Percentiles rank a stretch among this genome's conserved stretches.
These are phyloP conservation scores for Phyto melanocephala DNA, from an alignment of 2,888 invertebrate genomes.

Conservation along the genomic window DNA sequence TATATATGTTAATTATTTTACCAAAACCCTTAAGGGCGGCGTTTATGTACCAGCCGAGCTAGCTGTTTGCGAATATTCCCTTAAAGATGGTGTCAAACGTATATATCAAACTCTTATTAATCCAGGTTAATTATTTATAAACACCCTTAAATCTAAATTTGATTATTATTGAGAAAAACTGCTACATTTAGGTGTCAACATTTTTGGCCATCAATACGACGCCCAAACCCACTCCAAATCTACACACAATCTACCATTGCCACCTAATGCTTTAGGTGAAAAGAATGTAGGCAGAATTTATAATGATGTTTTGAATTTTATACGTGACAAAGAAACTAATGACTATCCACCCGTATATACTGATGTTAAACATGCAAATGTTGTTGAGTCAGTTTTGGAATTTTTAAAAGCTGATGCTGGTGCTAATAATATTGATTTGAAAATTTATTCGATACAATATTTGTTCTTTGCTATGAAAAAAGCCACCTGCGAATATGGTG, in stretches of 20 bases:
- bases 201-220: slow-evolving; percentile 78
- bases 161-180: too few relatives aligned
- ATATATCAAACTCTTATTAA: slow-evolving; percentile 77
- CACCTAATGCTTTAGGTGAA: slow-evolving; percentile 77
- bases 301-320: slow-evolving; percentile 76
- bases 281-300: slow-evolving; percentile 75
- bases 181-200: slow-evolving; percentile 71
- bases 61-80: slow-evolving; percentile 79
- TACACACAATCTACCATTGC: slow-evolving; percentile 79
- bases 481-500: slow-evolving; percentile 71
- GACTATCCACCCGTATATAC: slow-evolving; percentile 79
- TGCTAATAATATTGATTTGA: slow-evolving; percentile 67
- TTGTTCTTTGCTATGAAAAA: slow-evolving; percentile 74
- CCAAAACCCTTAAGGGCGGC: slow-evolving; percentile 67
- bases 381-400: slow-evolving; percentile 74
- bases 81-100: slow-evolving; percentile 79
- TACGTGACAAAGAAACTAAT: slow-evolving; percentile 68
- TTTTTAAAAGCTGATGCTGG: slow-evolving; percentile 69
- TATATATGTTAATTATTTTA: slow-evolving; percentile 75
- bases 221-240: slow-evolving; percentile 77
- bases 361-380: slow-evolving; percentile 69
- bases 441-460: slow-evolving; percentile 73
- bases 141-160: too few relatives aligned
- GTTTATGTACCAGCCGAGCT: slow-evolving; percentile 81
- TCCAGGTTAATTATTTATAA: slow-evolving; percentile 74